Evolutionary conservation across 64 coral and sea anemone species (phyloP).

Genomic region (Hydrozoanthus tunicans): DNA sequence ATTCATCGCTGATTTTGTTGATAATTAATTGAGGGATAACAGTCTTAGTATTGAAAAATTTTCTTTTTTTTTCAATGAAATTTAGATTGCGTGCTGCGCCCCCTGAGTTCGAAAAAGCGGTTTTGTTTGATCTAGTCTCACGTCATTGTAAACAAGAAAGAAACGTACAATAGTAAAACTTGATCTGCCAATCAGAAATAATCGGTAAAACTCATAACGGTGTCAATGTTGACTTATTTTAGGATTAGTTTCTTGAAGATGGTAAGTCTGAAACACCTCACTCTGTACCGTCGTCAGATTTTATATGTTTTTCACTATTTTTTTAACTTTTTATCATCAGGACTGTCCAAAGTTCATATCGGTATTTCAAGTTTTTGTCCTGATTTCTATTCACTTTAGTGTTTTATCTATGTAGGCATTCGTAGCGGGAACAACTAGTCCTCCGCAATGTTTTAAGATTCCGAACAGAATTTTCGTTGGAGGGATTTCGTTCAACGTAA

Average conservation of each 20-base stretch:
- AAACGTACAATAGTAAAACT: background rate
- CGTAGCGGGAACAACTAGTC: background rate
- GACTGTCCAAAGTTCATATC: background rate
- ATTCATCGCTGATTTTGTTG: no score
- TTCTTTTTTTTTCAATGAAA: background rate
- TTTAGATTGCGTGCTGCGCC: background rate
- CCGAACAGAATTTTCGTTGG: conserved; percentile 50
- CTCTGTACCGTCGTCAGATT: no score
- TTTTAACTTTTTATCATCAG: background rate
- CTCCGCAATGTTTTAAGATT: background rate
- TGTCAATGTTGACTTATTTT: no score
- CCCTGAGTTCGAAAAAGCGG: background rate
- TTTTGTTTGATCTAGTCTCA: background rate
- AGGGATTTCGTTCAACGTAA: conserved; percentile 51
- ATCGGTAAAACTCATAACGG: no score
- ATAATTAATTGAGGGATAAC: no score
- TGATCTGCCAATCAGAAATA: background rate
- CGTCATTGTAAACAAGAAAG: background rate
- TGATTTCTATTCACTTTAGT: background rate
- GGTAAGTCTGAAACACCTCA: no score
- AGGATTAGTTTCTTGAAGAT: no score
- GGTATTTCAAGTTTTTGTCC: background rate
- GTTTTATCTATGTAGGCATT: background rate
- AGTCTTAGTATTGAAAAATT: no score
- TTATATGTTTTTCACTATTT: no score